Evolutionary conservation across 2,888 invertebrate species (phyloP).

Genomic region (Operophtera brumata): DNA sequence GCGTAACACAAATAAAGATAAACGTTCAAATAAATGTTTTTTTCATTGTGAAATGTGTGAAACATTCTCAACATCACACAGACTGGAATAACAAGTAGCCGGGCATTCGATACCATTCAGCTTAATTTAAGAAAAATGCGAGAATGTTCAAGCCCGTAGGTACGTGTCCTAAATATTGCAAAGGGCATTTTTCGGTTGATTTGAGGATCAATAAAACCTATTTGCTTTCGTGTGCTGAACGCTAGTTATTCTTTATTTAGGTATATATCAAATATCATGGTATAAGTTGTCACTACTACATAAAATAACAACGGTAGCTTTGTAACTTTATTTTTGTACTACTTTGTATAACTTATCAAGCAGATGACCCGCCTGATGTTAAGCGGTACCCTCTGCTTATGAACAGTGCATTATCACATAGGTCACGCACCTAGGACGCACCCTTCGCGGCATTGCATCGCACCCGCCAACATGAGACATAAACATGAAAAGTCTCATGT

Average conservation of each 20-base stretch:
- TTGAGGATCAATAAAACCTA: conserved; percentile 2
- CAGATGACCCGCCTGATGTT: too few species aligned
- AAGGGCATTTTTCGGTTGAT: conserved; percentile 4
- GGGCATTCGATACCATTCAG: background rate
- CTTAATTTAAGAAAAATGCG: conserved; percentile 12
- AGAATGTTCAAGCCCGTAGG: conserved; percentile 7
- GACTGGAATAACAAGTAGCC: conserved; percentile 13
- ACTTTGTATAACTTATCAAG: too few species aligned
- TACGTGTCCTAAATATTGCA: conserved; percentile 9
- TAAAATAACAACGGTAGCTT: too few species aligned
- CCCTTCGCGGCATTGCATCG: too few species aligned
- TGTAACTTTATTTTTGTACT: too few species aligned
- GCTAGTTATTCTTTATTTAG: background rate
- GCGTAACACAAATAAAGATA: background rate
- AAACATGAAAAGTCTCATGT: too few species aligned
- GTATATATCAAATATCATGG: background rate
- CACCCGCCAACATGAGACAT: too few species aligned
- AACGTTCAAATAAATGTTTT: background rate
- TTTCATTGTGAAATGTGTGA: conserved; percentile 7
- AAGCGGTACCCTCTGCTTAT: too few species aligned
- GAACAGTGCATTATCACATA: too few species aligned
- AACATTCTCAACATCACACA: conserved; percentile 1
- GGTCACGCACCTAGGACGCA: too few species aligned
- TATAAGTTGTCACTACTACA: too few species aligned
- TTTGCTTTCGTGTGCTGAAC: background rate